Percentiles rank a stretch among this genome's conserved stretches.
These are phyloP conservation scores for Morpho deidamia DNA, from an alignment of 2,888 invertebrate species.

Conservation along the genomic window DNA sequence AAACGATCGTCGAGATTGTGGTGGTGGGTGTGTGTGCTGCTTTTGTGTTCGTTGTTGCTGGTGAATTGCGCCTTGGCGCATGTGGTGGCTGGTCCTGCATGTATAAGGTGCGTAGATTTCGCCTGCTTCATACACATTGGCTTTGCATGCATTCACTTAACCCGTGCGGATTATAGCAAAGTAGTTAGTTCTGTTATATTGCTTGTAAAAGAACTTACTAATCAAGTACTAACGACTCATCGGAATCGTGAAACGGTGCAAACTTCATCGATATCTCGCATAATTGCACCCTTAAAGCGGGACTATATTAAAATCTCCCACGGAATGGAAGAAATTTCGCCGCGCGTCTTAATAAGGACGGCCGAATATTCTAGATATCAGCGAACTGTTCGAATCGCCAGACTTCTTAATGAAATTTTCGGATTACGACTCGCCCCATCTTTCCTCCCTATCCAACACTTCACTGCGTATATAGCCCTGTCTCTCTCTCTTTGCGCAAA, in stretches of 20 bases:
- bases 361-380: conserved; percentile 73
- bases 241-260: conserved; percentile 30
- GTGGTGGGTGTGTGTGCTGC: no score
- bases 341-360: conserved; percentile 59
- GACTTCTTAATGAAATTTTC: conserved; percentile 78
- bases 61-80: no score
- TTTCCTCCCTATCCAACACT: conserved; percentile 38
- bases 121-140: no score
- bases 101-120: no score
- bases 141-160: no score
- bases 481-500: conserved; percentile 61
- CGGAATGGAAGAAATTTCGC: conserved; percentile 58
- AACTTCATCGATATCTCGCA: conserved; percentile 40
- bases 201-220: conserved; percentile 34
- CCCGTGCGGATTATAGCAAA: no score
- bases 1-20: no score
- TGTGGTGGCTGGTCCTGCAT: no score
- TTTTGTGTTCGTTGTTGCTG: no score
- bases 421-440: conserved; percentile 62
- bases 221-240: conserved; percentile 39
- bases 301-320: conserved; percentile 59
- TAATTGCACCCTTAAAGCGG: conserved; percentile 48
- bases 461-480: conserved; percentile 30
- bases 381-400: conserved; percentile 64
- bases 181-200: no score